phyloP scores from a whole-genome alignment of 1,140 invertebrate genomes.

The Drosophila funebris region DNA sequence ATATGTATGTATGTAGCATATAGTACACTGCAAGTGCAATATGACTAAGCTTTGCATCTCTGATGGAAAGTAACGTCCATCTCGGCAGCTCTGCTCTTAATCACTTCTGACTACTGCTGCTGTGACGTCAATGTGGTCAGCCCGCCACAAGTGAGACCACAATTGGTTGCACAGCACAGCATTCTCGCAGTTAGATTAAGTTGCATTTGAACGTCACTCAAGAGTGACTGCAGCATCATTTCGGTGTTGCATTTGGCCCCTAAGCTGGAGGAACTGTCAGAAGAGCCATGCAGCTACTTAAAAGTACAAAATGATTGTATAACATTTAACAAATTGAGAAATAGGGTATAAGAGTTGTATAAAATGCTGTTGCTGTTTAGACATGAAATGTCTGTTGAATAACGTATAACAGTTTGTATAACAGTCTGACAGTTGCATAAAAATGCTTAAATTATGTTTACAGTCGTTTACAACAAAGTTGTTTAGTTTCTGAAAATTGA shows the following conservation, averaged over 20 bases:
- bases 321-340: not conserved
- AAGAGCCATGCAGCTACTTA: not conserved
- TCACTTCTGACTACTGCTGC: not conserved
- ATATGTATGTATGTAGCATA: no score
- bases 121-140: conserved; percentile 60
- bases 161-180: conserved; percentile 18
- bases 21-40: not conserved
- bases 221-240: conserved; percentile 28
- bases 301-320: not conserved
- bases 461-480: no score
- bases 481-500: no score
- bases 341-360: no score
- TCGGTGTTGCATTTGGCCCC: not conserved
- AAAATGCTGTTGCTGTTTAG: not conserved
- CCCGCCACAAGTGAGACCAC: not conserved
- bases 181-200: conserved; percentile 59
- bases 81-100: conserved; percentile 9
- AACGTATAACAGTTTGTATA: conserved; percentile 1
- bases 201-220: conserved; percentile 66
- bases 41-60: not conserved
- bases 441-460: no score
- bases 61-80: not conserved
- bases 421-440: no score
- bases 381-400: no score
- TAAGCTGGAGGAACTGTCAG: not conserved